Evolutionary conservation across 2,888 invertebrate genomes (phyloP), one percentile per base, ranked within the genome.

Genomic region (Leptinotarsa juncta): DNA sequence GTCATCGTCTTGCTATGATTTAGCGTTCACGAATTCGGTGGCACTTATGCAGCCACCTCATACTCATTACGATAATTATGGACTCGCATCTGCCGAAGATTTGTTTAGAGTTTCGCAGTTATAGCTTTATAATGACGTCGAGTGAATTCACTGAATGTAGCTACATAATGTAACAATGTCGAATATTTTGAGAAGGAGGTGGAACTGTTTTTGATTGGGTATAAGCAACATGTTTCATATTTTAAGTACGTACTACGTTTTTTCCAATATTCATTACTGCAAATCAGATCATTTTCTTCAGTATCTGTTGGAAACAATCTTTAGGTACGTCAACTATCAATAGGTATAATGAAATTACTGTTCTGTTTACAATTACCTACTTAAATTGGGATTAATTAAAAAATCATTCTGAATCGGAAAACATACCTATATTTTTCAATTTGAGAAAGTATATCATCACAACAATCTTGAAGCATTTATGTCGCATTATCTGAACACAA

Each of bases 81-180:
- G 82, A 70, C 79, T 84, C 65, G 81, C 85, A 26, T 82, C 85
- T 49, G 80, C 84, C 62, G 87, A 87, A 69, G 87, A 87, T 60
- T 78, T 87, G 69, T 82, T 87, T 72, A 81, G 86, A 78, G 85
- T 87, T 66, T 85, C 87, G 49, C 86, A 87, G 77, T 81, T 86
- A 78, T 81, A 80, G 85, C 84, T 73, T 78, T 16, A 20, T 57
- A 20, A 72, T 67, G 50, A 42, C 26, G 26, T 23, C 20, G 53
- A 67, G 77, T 78, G 71, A 73, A 65, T 65, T 20, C 50, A 65
- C 23, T 16, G 50, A 71, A 65, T 62, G 57, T 67, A 15, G 26
- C 15, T 53, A 67, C 26, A 57, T 49, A 68, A 18, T 42, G 23
- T 23, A n/a, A 67, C 26, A 23, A 15, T 51, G 2, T 69, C 57